A percentile compares a stretch with the other conserved stretches of the same genome.
These are phyloP conservation scores for Mimas tiliae DNA, from an alignment of 2,888 invertebrate genomes.

Conservation along the genomic window DNA sequence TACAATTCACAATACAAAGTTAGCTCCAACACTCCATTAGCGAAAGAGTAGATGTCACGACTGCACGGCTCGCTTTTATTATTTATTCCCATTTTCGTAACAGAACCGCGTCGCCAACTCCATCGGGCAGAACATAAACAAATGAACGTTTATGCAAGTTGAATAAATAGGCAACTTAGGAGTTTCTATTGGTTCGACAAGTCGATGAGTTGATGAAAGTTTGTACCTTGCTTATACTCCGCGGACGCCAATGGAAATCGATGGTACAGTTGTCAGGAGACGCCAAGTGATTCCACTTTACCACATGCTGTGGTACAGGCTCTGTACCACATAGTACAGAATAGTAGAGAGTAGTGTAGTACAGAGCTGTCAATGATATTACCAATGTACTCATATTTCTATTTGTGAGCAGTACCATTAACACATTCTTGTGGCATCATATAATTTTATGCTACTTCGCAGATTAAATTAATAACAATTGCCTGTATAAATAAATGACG, in stretches of 20 bases:
- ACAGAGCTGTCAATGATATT: too few relatives aligned
- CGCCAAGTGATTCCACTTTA: too few relatives aligned
- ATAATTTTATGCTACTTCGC: too few relatives aligned
- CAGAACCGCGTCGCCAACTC: conserved; percentile 57
- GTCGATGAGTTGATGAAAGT: neutral
- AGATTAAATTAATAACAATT: too few relatives aligned
- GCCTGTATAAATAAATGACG: too few relatives aligned
- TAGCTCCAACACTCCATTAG: conserved; percentile 76
- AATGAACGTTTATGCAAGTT: conserved; percentile 67
- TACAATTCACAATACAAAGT: conserved; percentile 69
- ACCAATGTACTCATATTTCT: too few relatives aligned
- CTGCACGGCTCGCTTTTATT: conserved; percentile 73
- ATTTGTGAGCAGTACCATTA: too few relatives aligned
- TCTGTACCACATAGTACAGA: too few relatives aligned
- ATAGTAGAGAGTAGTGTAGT: too few relatives aligned
- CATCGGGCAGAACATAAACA: conserved; percentile 61
- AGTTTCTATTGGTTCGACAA: conserved; percentile 27
- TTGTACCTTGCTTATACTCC: neutral
- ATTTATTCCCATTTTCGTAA: conserved; percentile 74
- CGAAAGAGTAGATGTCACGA: conserved; percentile 81
- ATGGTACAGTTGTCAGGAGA: neutral
- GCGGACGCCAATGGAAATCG: neutral
- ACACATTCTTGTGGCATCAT: too few relatives aligned
- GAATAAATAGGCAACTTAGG: conserved; percentile 51
- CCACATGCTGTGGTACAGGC: too few relatives aligned